Percentiles rank a stretch among this genome's conserved stretches.
These are phyloP conservation scores for Lingula anatina DNA, from an alignment of 2,888 invertebrate genomes.

Conservation along the genomic window DNA sequence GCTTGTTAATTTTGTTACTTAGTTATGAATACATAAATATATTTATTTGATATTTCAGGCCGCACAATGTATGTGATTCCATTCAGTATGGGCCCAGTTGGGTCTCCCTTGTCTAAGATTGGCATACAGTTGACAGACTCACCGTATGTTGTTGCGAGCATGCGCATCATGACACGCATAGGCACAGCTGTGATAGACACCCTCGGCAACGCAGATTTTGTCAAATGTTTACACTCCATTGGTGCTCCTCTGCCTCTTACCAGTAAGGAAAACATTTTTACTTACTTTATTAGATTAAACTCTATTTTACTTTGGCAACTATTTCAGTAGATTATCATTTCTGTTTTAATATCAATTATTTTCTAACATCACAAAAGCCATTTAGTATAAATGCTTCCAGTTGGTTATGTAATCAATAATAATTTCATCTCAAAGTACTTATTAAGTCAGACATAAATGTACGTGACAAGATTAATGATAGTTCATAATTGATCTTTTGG, in stretches of 20 bases:
- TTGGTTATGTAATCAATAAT: too few relatives aligned
- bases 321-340: too few relatives aligned
- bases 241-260: slow-evolving; percentile 69
- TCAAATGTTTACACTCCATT: slow-evolving; percentile 90
- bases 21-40: neutral
- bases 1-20: neutral
- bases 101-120: slow-evolving; percentile 90
- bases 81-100: slow-evolving; percentile 97
- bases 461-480: too few relatives aligned
- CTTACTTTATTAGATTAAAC: too few relatives aligned
- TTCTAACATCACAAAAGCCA: too few relatives aligned
- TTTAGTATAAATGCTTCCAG: too few relatives aligned
- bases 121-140: slow-evolving; percentile 96
- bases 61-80: slow-evolving; percentile 98
- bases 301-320: too few relatives aligned
- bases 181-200: slow-evolving; percentile 60
- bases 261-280: slow-evolving; percentile 44
- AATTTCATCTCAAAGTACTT: too few relatives aligned
- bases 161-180: slow-evolving; percentile 97
- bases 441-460: too few relatives aligned
- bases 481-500: too few relatives aligned
- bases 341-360: too few relatives aligned
- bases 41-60: slow-evolving; percentile 41
- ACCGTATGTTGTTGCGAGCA: slow-evolving; percentile 95
- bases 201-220: slow-evolving; percentile 67